Base-by-base conservation (phyloP, 2,797 vertebrate genomes). In the Onychomys leucogaster region DNA sequence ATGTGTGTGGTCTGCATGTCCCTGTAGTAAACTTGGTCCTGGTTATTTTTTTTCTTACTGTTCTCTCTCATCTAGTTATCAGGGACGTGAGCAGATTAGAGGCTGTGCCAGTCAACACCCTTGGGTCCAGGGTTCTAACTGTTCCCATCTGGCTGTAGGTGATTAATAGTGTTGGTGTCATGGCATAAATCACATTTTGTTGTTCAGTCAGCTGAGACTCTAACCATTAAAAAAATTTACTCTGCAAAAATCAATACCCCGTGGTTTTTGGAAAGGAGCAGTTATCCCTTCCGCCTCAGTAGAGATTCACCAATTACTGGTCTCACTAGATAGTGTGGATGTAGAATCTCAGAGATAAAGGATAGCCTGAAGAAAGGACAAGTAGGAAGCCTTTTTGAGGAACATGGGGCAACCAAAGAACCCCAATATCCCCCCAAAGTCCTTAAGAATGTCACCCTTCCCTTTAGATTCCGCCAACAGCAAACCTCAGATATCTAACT, bases 121-220 rank as follows among this genome's bases (percentile, higher is more conserved):
- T 93, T 75, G 94, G 96, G 98, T 71, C 95, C 76, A 14, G 80
- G 91, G 94, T 80, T 76, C 75, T 87, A 88, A 90, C 90, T 86
- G 94, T 94, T 94, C 96, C 97, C 98, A 97, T 98, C 98, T 97
- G 98, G 91, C 87, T 96, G 2, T 17, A 1, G 82, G 61, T 94
- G 90, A 95, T 85, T 87, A 96, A 96, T 95, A 95, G 93, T 87
- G 14, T 93, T 98, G 69, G 95, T 97, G 92, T 91, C 89, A 55
- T 89, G 69, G 69, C 23, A 92, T 93, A 97, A 97, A 97, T 97
- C 91, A 96, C 91, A 86, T 90, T 95, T 92, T 80, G 78, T 89
- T 52, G 43, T 29, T 84, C 43, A 73, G 91, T 96, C 85, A 94
- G 16, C 94, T 96, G 63, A 97, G 96, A 87, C 73, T 95, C 90